A percentile compares a stretch with the other conserved stretches of the same genome.
These are phyloP conservation scores for Xanthostigma xanthostigma DNA, from an alignment of 2,888 invertebrate species.

Conservation along the genomic window DNA sequence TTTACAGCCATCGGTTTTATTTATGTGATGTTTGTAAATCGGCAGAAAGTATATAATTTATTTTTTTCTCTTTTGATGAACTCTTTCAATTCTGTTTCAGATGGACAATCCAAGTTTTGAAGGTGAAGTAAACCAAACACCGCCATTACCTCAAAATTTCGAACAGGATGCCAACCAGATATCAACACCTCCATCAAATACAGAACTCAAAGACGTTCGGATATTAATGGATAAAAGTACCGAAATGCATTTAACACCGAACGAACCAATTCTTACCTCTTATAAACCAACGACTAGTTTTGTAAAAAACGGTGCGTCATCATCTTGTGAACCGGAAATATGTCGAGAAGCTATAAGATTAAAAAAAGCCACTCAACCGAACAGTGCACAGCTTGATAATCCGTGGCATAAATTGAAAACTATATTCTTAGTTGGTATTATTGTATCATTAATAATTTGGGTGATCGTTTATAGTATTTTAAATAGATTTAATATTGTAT, in stretches of 20 bases:
- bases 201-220: too few relatives aligned
- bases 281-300: too few relatives aligned
- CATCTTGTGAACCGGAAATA: conserved; percentile 24
- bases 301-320: conserved; percentile 9
- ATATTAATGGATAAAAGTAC: too few relatives aligned
- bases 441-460: conserved; percentile 32
- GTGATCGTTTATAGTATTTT: conserved; percentile 25
- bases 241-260: too few relatives aligned
- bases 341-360: conserved; percentile 24
- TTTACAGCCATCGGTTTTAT: too few relatives aligned
- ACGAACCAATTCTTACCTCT: too few relatives aligned
- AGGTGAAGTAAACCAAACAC: conserved; percentile 13
- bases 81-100: conserved; percentile 23
- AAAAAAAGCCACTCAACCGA: conserved; percentile 17
- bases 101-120: conserved; percentile 31
- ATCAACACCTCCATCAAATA: too few relatives aligned
- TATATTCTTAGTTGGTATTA: conserved; percentile 29
- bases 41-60: too few relatives aligned
- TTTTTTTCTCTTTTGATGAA: neutral
- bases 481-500: neutral
- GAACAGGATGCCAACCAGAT: too few relatives aligned
- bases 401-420: conserved; percentile 37
- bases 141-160: too few relatives aligned
- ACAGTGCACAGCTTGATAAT: neutral
- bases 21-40: too few relatives aligned